Base-by-base conservation (phyloP, 2,113 vertebrate genomes). In the Alouatta palliata region DNA sequence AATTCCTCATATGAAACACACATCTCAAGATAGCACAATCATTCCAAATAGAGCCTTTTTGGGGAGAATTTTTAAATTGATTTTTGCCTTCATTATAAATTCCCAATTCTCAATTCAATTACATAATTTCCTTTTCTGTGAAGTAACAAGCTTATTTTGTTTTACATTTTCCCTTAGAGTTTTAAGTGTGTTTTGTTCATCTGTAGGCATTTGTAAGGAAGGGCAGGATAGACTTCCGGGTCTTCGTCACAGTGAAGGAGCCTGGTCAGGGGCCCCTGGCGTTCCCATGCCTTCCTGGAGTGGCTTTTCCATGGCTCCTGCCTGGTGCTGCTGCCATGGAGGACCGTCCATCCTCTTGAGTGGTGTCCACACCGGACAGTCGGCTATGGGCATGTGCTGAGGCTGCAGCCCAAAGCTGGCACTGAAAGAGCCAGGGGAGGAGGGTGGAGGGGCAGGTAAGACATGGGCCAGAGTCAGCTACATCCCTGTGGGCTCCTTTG, bases 241-340 rank as follows among this genome's bases (percentile, higher is more conserved):
- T 32, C 68, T 14, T 19, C 14, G 6, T 19, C 8, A 1, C 19
- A 8, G 47, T 49, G 35, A 23, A 84, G 13, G 10, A 9, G 2
- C 19, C 37, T 58, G 54, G 10, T 27, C 13, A 14, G 54, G 45
- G 49, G 25, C 54, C 37, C 54, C 30, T 43, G 10, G 30, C 20
- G 17, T 20, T 54, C 30, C 32, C 6, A 19, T 8, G 10, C 7
- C 47, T 1, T 21, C 19, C 20, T 52, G 0, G 10, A 5, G 8
- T 32, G 85, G 10, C 68, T 58, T n/a, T 87, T 37, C n/a, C 47
- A 27, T 4, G 32, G 32, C 30, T 4, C 23, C 30, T 43, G 20
- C 19, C 79, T 17, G 13, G 14, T 52, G 13, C 19, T 9, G 5
- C 23, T 56, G 2, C 54, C 56, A 43, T 7, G 58, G 9, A 47